Conservation (phyloP, 2,888 invertebrate species). For the Leptinotarsa juncta region DNA sequence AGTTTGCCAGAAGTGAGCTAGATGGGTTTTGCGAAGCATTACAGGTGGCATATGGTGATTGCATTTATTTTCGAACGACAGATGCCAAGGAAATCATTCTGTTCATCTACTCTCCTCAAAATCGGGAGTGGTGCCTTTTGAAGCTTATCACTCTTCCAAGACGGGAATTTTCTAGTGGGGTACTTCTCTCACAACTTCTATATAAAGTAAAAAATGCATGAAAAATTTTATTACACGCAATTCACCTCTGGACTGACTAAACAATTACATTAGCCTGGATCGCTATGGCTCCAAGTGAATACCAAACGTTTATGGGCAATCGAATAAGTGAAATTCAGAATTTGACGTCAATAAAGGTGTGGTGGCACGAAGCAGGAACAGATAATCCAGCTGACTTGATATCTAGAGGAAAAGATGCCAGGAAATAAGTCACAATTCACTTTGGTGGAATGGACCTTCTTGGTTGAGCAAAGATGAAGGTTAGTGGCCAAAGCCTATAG, state of each 20-base stretch:
- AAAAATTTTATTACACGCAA: not conserved
- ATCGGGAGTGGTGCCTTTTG: not conserved
- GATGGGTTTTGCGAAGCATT: not conserved
- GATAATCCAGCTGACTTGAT: no score
- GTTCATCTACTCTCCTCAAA: not conserved
- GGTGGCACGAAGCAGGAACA: no score
- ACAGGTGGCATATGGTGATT: not conserved
- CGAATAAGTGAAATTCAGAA: no score
- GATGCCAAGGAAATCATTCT: not conserved
- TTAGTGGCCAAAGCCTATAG: not conserved
- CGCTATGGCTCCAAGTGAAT: no score
- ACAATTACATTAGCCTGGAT: no score
- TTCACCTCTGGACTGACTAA: no score
- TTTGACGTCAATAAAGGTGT: no score
- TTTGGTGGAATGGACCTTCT: constrained; percentile 33
- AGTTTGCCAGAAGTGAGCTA: not conserved
- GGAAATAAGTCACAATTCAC: not conserved
- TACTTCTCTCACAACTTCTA: constrained; percentile 5
- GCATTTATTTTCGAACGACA: not conserved
- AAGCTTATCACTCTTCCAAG: not conserved
- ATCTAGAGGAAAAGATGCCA: no score
- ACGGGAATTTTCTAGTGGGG: not conserved
- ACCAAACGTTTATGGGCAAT: no score
- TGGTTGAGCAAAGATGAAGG: constrained; percentile 8
- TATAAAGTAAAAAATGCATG: not conserved